Base-by-base conservation (phyloP, 2,888 invertebrate species). In the Lacanobia oleracea region DNA sequence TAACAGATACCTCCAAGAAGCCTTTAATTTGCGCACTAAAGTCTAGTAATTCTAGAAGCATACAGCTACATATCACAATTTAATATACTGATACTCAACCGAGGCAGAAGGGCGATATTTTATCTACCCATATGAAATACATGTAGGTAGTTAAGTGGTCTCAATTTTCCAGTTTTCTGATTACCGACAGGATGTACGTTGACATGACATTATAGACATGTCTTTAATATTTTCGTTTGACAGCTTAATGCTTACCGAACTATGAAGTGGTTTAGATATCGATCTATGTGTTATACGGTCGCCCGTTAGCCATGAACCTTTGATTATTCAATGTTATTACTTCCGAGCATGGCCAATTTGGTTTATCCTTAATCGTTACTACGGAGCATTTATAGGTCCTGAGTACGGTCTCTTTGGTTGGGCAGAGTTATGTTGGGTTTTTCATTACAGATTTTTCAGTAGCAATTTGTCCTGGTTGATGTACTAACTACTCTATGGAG, bases 261-360 rank as follows among this genome's bases (percentile, higher is more conserved):
- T 27, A 48, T 45, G 27, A 40, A 67, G 37, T 14, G n/a, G 45
- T 54, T 27, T 7, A 23, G 14, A 21, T 48, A 67, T 37, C 43
- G 23, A 71, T 53, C 23, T 66, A 45, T 45, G 16, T 7, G 45
- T 75, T 51, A 71, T 33, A 33, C 33, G 16, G 43, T 14, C n/a
- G 8, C 50, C 40, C 40, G 56, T 59, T 23, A 40, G 12, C 14
- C 27, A 23, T 61, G 18, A 23, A 33, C 23, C 43, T 14, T 64
- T 40, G 12, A 51, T 50, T 71, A 70, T 64, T 51, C 10, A 12
- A 43, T 21, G 16, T 69, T 45, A 65, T 16, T 50, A 75, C 33
- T 43, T 37, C 21, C 16, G 16, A 9, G 33, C 33, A 33, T 9
- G 9, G 18, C 27, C 27, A 51, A 23, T 16, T 65, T 8, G 21